Conservation (phyloP, 2,888 invertebrate species). For the Eueremaeus valkanovi region DNA sequence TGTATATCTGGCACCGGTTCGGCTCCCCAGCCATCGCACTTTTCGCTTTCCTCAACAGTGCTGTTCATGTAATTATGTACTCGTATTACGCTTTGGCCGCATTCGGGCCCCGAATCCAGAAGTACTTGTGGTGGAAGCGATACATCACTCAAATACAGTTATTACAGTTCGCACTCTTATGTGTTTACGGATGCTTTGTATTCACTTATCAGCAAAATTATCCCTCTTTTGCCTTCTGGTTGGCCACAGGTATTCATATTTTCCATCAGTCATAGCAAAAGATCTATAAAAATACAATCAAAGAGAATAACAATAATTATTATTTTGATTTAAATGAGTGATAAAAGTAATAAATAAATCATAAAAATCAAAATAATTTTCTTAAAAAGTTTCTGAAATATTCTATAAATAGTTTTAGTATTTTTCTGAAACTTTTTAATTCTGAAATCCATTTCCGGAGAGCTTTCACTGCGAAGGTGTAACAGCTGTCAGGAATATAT, state of each 20-base stretch:
- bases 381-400: too few species aligned
- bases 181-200: constrained; percentile 27
- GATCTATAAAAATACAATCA: too few species aligned
- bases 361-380: too few species aligned
- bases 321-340: too few species aligned
- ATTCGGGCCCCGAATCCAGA: constrained; percentile 36
- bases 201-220: constrained; percentile 1
- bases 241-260: constrained; percentile 28
- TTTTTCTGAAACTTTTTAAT: too few species aligned
- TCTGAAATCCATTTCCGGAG: too few species aligned
- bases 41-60: not conserved
- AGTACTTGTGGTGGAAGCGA: constrained; percentile 40
- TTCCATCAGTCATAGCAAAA: too few species aligned
- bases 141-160: constrained; percentile 37
- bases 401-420: too few species aligned
- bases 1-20: constrained; percentile 25
- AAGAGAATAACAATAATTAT: too few species aligned
- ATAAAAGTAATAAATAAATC: too few species aligned
- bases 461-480: too few species aligned
- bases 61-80: constrained; percentile 36
- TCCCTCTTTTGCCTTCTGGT: constrained; percentile 35
- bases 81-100: constrained; percentile 34
- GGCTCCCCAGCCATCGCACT: not conserved
- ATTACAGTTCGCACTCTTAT: constrained; percentile 27
- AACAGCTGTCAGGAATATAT: too few species aligned